Base-by-base conservation (phyloP, 1,140 invertebrate species). In the Hyles vespertilio region DNA sequence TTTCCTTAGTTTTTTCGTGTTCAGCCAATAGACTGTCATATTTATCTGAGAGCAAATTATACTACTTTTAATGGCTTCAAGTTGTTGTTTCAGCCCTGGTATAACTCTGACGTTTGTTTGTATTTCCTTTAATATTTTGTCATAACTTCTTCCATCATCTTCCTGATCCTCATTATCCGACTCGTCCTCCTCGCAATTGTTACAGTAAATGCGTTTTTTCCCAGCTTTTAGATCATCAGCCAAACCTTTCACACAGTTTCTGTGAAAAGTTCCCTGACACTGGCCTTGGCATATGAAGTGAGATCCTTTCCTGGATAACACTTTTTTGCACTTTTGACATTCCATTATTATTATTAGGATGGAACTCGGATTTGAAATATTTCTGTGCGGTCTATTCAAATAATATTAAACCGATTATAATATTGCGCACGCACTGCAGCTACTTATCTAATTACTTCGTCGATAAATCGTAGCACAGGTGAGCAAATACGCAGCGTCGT, bases 251-350 rank as follows among this genome's bases (percentile, higher is more conserved):
- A 68, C 65, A 51, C 65, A 68, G 7, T 9, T 52, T 32, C 59
- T 53, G n/a, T 64, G 61, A 45, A 63, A 68, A 0, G 61, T 68
- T 11, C 65, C 65, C 40, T 61, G 61, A 32, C 65, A 68, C 0
- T 44, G 40, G 0, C 65, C 65, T 53, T 59, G 52, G 32, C 62
- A 64, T 11, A 56, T 5, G 33, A 64, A 64, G 12, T 64, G 58
- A 10, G 58, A 56, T 33, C 62, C 62, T 9, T 56, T 59, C 32
- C 59, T 64, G 0, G 62, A 34, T 3, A 64, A 33, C 9, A 48
- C 49, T 53, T 64, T 64, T 56, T 64, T 64, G 11, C 58, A 64
- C 11, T 56, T 64, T 56, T 56, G 52, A 32, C 57, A 64, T n/a
- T 59, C 57, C 57, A 59, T 64, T 5, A 5, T 47, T n/a, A 47